Conservation (phyloP, 2,888 invertebrate species). For the Brenthis ino region DNA sequence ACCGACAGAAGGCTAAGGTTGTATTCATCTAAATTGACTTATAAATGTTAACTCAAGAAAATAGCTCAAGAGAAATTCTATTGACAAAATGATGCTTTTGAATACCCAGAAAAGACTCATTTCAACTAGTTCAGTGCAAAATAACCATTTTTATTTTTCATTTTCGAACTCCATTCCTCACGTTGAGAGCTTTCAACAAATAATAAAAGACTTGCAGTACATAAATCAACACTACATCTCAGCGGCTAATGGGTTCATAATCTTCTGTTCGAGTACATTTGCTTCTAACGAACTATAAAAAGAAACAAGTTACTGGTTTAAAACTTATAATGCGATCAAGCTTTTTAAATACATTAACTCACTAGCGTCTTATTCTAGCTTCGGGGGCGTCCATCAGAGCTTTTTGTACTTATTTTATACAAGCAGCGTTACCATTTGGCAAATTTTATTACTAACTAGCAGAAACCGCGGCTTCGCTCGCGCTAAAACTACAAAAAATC, state of each 20-base stretch:
- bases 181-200: constrained; percentile 43
- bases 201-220: constrained; percentile 45
- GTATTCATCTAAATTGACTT: constrained; percentile 8
- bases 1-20: not conserved
- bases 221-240: constrained; percentile 46
- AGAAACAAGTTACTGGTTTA: too few relatives aligned
- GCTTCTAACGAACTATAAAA: not conserved
- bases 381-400: too few relatives aligned
- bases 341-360: too few relatives aligned
- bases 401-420: too few relatives aligned
- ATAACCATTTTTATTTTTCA: constrained; percentile 20
- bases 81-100: not conserved
- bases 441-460: too few relatives aligned
- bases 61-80: too few relatives aligned
- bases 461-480: too few relatives aligned
- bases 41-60: too few relatives aligned
- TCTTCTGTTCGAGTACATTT: constrained; percentile 27
- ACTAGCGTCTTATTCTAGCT: too few relatives aligned
- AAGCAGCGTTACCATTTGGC: too few relatives aligned
- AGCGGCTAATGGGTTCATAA: constrained; percentile 42
- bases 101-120: constrained; percentile 5
- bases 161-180: constrained; percentile 35
- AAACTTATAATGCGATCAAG: too few relatives aligned
- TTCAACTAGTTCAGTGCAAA: not conserved
- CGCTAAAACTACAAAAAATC: too few relatives aligned